phyloP scores from a whole-genome alignment of 2,113 vertebrate genomes.

The Tetrax tetrax region DNA sequence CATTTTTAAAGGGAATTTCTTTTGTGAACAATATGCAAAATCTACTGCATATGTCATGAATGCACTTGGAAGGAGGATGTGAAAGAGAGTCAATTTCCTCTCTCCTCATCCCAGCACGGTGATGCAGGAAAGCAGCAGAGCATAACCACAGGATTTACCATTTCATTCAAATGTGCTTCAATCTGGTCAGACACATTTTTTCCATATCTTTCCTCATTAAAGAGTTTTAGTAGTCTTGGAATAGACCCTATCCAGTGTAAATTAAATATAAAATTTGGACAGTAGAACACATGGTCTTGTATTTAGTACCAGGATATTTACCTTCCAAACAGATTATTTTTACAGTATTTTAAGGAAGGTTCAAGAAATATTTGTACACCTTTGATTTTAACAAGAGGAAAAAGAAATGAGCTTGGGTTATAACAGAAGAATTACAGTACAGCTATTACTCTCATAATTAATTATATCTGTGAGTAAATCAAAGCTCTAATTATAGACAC shows the following conservation, averaged over 20 bases:
- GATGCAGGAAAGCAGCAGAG: neutral
- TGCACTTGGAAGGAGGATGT: neutral
- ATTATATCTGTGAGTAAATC: conserved; percentile 68
- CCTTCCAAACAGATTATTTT: neutral
- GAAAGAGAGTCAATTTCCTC: neutral
- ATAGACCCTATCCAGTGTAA: neutral
- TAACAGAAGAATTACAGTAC: conserved; percentile 54
- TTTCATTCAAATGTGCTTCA: neutral
- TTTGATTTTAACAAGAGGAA: conserved; percentile 4
- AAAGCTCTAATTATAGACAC: conserved; percentile 73
- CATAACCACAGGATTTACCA: neutral
- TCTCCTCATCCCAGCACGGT: neutral
- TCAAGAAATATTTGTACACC: conserved; percentile 18
- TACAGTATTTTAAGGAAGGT: neutral
- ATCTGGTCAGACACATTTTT: neutral
- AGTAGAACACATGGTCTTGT: neutral
- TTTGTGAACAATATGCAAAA: neutral
- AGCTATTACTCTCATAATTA: conserved; percentile 65
- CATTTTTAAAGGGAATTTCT: neutral
- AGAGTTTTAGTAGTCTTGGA: neutral
- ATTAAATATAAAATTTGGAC: neutral
- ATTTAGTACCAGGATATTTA: neutral
- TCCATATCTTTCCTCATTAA: neutral
- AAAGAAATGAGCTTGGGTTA: neutral
- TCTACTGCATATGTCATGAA: neutral